Base-by-base conservation (phyloP, 2,888 invertebrate genomes). In the Phyto melanocephala region DNA sequence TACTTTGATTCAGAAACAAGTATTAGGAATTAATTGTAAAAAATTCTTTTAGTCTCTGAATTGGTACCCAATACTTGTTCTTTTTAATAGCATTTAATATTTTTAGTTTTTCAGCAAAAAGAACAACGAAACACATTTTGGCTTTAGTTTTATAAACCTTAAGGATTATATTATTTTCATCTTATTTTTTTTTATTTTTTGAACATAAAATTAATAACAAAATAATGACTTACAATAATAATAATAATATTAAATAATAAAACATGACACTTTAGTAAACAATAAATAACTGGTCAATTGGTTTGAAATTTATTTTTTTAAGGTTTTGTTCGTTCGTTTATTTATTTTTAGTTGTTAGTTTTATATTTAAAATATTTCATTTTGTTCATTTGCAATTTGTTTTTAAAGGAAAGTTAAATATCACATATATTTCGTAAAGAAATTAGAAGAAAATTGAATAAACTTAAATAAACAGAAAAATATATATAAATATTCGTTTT, bases 371-470 rank as follows among this genome's bases (percentile, higher is more conserved):
- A n/a, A n/a, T n/a, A n/a, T n/a, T n/a, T n/a, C n/a, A 8, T 62
- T 63, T 37, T 58, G 20, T 68, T 65, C 24, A n/a, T 70, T 70
- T 47, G n/a, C 35, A 28, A 7, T 70, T 35, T 24, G 37, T 10
- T 67, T 62, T 45, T 40, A 79, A 82, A 79, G 82, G 79, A 82
- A 82, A 79, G 65, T 82, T 82, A 62, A 82, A 82, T 82, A 82
- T 82, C 82, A 82, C 82, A 82, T 82, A 71, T 78, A 81, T 76
- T 82, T 82, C 50, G 47, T 74, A 81, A 77, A 67, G 33, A 58
- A 71, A 60, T 40, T 58, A 28, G 10, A n/a, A n/a, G 54, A 42
- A 75, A 67, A 62, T 67, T 62, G 74, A 80, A 70, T 40, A 80
- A 72, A 78, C 47, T 60, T 81, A 81, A 68, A 65, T 58, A 76